Evolutionary conservation across 2,113 vertebrate species (phyloP), one percentile per base, ranked within the genome.

Genomic region (Toxotes jaculatrix): DNA sequence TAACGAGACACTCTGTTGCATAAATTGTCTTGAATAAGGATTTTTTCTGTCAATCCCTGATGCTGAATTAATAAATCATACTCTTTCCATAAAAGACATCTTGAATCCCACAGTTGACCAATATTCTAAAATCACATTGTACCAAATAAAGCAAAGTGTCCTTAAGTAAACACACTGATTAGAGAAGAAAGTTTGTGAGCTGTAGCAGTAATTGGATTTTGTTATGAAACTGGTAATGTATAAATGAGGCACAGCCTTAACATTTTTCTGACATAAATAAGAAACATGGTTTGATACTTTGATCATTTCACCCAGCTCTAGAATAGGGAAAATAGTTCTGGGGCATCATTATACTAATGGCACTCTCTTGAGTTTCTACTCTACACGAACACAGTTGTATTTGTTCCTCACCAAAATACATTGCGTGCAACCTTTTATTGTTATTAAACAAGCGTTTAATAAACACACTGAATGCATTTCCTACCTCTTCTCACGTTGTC

Each of bases 201-300:
- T 47, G 38, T 16, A 40, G 40, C 19, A 64, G 10, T 59, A 77
- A 78, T 66, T 74, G 56, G 40, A 77, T 72, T 53, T 47, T 49
- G 32, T 71, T 67, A 2, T 31, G 32, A 79, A 79, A 75, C 49
- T 42, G 31, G 17, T 32, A 3, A 7, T 1, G 0, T 57, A 69
- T 65, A 73, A 57, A 68, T 62, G 31, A 67, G 45, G n/a, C 21
- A 45, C n/a, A 57, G n/a, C 53, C 17, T 16, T 57, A 49, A 2
- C 34, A 14, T 53, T n/a, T 17, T 13, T 6, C 45, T n/a, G 32
- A 62, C 31, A 55, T 51, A 49, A 69, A 63, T n/a, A 40, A 47
- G 19, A 45, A 3, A 59, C 59, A 71, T 23, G 12, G 77, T 66
- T 53, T 67, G 5, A 64, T 65, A 13, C 55, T 84, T 78, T 77